A percentile compares a stretch with the other conserved stretches of the same genome.
Conservation (phyloP, 2,888 invertebrate genomes). For the Camptogramma bilineatum region DNA sequence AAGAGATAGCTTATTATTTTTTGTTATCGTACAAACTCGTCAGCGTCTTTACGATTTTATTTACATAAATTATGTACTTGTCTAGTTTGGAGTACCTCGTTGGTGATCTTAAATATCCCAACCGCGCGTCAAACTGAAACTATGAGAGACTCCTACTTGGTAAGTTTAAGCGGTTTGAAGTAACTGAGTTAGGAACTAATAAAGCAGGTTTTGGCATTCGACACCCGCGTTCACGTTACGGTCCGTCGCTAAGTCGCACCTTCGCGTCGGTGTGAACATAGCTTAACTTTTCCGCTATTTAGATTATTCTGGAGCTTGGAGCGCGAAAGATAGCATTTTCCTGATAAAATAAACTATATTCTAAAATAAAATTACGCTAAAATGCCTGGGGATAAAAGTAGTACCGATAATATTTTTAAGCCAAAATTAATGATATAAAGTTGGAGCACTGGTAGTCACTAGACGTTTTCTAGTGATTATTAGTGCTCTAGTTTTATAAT, state of each 20-base stretch:
- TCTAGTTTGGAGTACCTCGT: neutral
- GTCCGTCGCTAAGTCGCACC: neutral
- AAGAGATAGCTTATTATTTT: too few species aligned
- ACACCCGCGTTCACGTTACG: neutral
- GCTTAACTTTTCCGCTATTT: slow-evolving; percentile 1
- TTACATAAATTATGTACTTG: too few species aligned
- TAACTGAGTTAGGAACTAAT: slow-evolving; percentile 3
- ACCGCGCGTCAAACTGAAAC: neutral
- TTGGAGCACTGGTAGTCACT: too few species aligned
- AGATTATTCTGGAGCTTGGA: slow-evolving; percentile 4
- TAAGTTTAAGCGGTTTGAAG: neutral
- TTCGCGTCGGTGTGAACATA: neutral
- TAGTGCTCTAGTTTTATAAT: too few species aligned
- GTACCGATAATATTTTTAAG: too few species aligned
- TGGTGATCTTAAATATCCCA: neutral
- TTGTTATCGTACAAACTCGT: too few species aligned
- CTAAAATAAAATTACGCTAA: neutral
- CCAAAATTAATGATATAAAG: too few species aligned
- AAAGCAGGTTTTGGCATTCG: neutral
- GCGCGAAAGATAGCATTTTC: neutral
- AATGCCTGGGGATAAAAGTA: neutral
- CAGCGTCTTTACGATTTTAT: too few species aligned
- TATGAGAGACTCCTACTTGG: neutral
- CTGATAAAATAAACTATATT: neutral
- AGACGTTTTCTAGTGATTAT: too few species aligned